Percentiles rank a stretch among this genome's conserved stretches.
Evolutionary conservation across 2,888 invertebrate species (phyloP).

Genomic region (Apamea sordens): DNA sequence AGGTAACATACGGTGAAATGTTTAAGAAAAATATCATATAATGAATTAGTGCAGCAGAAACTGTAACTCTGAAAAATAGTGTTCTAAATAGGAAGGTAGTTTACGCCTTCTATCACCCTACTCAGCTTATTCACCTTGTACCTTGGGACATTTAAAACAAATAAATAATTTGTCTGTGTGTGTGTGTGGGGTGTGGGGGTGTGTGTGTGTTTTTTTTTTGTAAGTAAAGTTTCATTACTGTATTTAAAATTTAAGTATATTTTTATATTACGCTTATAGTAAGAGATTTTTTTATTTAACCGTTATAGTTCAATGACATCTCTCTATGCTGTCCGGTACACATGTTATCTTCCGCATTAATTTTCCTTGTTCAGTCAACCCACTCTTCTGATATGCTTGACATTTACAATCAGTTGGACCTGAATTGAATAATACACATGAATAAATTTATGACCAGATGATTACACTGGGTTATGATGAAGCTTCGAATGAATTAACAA

Average conservation of each 20-base stretch:
- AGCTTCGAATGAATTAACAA: slow-evolving; percentile 2
- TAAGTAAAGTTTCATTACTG: not conserved
- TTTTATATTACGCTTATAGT: not conserved
- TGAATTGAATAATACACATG: slow-evolving; percentile 27
- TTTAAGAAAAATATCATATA: not conserved
- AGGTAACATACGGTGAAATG: not conserved
- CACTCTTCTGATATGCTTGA: slow-evolving; percentile 33
- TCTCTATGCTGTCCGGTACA: not conserved
- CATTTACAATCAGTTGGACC: slow-evolving; percentile 28
- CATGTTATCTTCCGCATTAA: slow-evolving; percentile 11
- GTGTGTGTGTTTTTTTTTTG: too few species aligned
- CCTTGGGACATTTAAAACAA: not conserved
- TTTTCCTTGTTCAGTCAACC: slow-evolving; percentile 32
- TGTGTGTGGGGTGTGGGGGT: too few species aligned
- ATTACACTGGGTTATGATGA: slow-evolving; percentile 7
- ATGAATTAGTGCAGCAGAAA: not conserved
- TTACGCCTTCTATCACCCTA: not conserved
- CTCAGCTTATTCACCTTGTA: not conserved
- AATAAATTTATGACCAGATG: slow-evolving; percentile 15
- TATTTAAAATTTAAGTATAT: not conserved
- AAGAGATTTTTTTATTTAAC: not conserved
- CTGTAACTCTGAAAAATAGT: not conserved
- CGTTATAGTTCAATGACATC: slow-evolving; percentile 9
- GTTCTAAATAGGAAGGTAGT: not conserved
- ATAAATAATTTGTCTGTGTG: too few species aligned